These are phyloP conservation scores for Pandemis corylana DNA, from an alignment of 2,888 invertebrate genomes.

Conservation along the genomic window DNA sequence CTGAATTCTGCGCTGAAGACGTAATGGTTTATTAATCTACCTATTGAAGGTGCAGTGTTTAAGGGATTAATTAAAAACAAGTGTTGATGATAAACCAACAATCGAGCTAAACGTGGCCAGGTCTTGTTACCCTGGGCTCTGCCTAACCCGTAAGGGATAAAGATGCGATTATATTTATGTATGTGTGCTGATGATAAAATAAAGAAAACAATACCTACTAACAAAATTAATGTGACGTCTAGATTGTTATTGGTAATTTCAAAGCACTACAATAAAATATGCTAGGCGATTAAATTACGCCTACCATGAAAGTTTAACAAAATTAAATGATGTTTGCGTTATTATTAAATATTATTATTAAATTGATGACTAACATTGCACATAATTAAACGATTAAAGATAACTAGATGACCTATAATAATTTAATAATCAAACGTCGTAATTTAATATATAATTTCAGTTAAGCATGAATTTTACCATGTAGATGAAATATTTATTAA, in stretches of 20 bases:
- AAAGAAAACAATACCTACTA: not conserved
- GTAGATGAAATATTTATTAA: too few relatives aligned
- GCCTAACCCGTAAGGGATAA: too few relatives aligned
- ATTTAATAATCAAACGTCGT: not conserved
- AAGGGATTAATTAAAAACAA: not conserved
- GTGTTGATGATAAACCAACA: not conserved
- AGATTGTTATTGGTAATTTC: not conserved
- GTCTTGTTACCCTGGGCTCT: too few relatives aligned
- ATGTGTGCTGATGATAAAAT: too few relatives aligned
- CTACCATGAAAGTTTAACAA: not conserved
- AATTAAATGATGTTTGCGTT: not conserved
- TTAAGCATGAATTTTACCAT: too few relatives aligned
- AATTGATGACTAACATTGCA: not conserved
- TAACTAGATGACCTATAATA: not conserved
- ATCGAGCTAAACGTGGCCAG: too few relatives aligned
- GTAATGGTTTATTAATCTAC: not conserved
- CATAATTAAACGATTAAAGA: not conserved
- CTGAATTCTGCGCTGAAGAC: not conserved
- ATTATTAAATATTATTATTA: too few relatives aligned
- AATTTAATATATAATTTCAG: not conserved
- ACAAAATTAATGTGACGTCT: not conserved
- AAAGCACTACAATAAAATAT: not conserved
- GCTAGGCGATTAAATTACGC: not conserved
- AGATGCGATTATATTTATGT: too few relatives aligned
- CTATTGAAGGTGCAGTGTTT: conserved; percentile 6